Percentiles rank a stretch among this genome's conserved stretches.
These are phyloP conservation scores for Aphelenchoides fujianensis DNA, from an alignment of 1,140 invertebrate genomes.

Conservation along the genomic window DNA sequence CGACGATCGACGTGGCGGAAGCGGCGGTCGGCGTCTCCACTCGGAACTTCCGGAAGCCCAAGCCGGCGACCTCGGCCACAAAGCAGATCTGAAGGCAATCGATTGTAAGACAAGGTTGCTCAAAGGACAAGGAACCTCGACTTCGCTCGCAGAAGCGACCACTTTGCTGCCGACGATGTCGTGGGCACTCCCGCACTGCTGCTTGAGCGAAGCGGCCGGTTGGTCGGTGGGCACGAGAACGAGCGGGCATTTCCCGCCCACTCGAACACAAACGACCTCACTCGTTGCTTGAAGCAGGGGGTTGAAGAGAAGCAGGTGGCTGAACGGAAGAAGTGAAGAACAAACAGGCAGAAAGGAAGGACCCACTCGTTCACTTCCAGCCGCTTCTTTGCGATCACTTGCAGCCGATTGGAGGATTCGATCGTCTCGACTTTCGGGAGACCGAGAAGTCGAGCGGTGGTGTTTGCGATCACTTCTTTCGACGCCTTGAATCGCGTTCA, in stretches of 20 bases:
- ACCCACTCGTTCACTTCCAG: no score
- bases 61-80: neutral
- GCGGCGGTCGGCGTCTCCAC: neutral
- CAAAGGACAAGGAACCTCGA: neutral
- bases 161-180: neutral
- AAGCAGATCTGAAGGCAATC: neutral
- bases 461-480: neutral
- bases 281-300: neutral
- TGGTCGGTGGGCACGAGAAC: neutral
- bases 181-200: neutral
- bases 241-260: neutral
- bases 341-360: no score
- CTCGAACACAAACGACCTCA: neutral
- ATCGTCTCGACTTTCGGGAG: neutral
- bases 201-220: neutral
- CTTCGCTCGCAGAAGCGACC: neutral
- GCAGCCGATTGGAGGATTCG: neutral
- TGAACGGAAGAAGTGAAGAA: no score
- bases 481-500: neutral
- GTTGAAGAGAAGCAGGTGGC: neutral
- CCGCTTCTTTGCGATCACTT: neutral
- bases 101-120: no score
- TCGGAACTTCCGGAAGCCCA: neutral
- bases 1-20: neutral
- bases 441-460: neutral